A percentile compares a stretch with the other conserved stretches of the same genome.
Evolutionary conservation across 2,888 invertebrate genomes (phyloP).

Genomic region (Monopis laevigella): DNA sequence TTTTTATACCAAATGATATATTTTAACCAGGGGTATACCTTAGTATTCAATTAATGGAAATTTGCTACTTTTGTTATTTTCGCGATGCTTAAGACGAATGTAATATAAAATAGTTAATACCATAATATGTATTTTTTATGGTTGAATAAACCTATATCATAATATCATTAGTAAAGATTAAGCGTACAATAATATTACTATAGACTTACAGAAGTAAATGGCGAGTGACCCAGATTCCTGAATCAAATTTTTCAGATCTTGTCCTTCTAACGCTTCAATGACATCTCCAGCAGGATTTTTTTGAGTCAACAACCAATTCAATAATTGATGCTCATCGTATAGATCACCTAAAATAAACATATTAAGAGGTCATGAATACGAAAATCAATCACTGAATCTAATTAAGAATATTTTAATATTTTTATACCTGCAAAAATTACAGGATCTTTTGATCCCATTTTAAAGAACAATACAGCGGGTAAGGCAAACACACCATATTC

Average conservation of each 20-base stretch:
- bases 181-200: slow-evolving; percentile 1
- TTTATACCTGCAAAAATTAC: slow-evolving; percentile 87
- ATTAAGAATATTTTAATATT: too few relatives aligned
- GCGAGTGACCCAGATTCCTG: slow-evolving; percentile 84
- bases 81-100: too few relatives aligned
- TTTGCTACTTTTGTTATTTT: too few relatives aligned
- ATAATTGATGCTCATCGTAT: slow-evolving; percentile 85
- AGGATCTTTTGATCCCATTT: slow-evolving; percentile 86
- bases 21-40: too few relatives aligned
- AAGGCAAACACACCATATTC: slow-evolving; percentile 89
- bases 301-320: slow-evolving; percentile 91
- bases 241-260: slow-evolving; percentile 77
- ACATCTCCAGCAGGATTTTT: slow-evolving; percentile 92
- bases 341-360: slow-evolving; percentile 80
- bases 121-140: too few relatives aligned
- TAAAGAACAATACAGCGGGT: slow-evolving; percentile 91
- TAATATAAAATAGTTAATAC: too few relatives aligned
- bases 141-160: too few relatives aligned
- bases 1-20: too few relatives aligned
- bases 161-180: too few relatives aligned
- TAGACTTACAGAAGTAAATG: slow-evolving; percentile 93
- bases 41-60: too few relatives aligned
- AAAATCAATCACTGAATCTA: too few relatives aligned
- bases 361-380: too few relatives aligned
- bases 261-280: slow-evolving; percentile 88